Conservation (phyloP, 2,888 invertebrate genomes). For the Parnassius glacialis region DNA sequence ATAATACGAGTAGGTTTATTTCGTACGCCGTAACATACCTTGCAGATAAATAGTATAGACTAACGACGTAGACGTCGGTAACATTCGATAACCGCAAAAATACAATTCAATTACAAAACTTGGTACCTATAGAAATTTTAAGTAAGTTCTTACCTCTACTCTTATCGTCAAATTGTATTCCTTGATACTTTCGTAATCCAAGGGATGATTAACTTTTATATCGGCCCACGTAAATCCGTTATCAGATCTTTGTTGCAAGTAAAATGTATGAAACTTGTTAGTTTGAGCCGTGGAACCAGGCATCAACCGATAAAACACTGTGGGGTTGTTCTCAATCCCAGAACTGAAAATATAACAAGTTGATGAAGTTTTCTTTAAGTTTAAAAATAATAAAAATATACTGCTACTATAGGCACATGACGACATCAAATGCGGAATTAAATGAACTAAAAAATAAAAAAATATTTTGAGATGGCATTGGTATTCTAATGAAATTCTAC, state of each 20-base stretch:
- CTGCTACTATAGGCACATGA: conserved; percentile 49
- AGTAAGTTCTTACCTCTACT: conserved; percentile 88
- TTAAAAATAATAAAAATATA: conserved; percentile 29
- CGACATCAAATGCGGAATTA: conserved; percentile 44
- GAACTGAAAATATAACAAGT: conserved; percentile 84
- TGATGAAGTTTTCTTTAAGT: conserved; percentile 13
- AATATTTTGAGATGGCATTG: conserved; percentile 12
- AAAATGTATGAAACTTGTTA: conserved; percentile 97
- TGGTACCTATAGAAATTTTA: too few species aligned
- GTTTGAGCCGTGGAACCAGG: conserved; percentile 97
- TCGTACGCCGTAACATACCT: too few species aligned
- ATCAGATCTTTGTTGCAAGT: conserved; percentile 95
- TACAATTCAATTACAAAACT: too few species aligned
- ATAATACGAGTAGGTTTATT: too few species aligned
- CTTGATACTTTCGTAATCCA: conserved; percentile 96
- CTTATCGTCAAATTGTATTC: conserved; percentile 97
- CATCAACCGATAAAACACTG: conserved; percentile 97
- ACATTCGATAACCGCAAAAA: too few species aligned
- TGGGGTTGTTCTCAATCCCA: conserved; percentile 97
- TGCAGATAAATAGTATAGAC: too few species aligned
- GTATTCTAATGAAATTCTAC: conserved; percentile 19
- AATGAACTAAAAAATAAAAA: conserved; percentile 17
- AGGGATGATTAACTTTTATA: conserved; percentile 96
- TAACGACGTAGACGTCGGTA: too few species aligned
- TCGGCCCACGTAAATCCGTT: conserved; percentile 97